Percentiles rank a stretch among this genome's conserved stretches.
Conservation (phyloP, 2,113 vertebrate species). For the Pituophis catenifer region DNA sequence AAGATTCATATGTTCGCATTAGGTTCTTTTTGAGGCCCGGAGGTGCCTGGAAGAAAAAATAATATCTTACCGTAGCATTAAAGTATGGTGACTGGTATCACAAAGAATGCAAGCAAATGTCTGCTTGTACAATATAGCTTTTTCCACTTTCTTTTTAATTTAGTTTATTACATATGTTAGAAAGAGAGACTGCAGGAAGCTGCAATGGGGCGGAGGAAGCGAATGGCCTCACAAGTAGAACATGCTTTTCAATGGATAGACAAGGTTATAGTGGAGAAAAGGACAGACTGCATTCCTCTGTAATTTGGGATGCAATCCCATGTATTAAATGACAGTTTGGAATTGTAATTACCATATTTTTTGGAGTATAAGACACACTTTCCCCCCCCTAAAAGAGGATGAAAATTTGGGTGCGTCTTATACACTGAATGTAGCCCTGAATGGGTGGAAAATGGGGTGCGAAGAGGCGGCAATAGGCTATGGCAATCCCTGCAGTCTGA, state of each 20-base stretch:
- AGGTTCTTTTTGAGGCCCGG: conserved; percentile 97
- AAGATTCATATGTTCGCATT: conserved; percentile 92
- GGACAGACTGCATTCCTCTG: neutral
- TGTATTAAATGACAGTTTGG: neutral
- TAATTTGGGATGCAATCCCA: neutral
- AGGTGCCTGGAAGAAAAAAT: conserved; percentile 78
- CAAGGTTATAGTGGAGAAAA: neutral
- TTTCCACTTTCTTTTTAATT: neutral
- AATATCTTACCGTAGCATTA: neutral
- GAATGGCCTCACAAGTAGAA: neutral
- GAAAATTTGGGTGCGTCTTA: no score
- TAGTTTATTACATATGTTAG: neutral
- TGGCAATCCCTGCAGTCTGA: no score
- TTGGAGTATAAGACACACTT: no score
- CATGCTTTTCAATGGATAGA: neutral
- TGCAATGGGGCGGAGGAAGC: neutral
- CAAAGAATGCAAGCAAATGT: neutral
- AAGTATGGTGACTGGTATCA: neutral
- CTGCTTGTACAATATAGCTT: neutral
- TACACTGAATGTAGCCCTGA: no score
- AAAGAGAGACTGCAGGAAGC: neutral
- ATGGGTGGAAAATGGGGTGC: no score
- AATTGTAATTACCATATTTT: neutral
- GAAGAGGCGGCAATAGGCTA: no score
- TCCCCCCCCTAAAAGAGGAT: no score